A percentile compares a stretch with the other conserved stretches of the same genome.
phyloP scores from a whole-genome alignment of 2,888 invertebrate genomes.

The Brachyptera putata region DNA sequence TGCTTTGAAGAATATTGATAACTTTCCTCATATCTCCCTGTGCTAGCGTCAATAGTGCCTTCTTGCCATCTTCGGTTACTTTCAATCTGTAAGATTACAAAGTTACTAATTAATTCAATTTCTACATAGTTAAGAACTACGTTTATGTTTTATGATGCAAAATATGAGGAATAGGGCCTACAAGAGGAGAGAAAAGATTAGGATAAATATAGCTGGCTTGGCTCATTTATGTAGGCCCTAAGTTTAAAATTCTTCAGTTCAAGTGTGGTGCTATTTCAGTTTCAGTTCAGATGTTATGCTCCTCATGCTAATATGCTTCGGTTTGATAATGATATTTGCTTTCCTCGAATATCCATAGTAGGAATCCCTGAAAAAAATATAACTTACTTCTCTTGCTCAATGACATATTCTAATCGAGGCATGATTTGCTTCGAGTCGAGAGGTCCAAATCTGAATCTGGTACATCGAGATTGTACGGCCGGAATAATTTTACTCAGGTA shows the following conservation, averaged over 20 bases:
- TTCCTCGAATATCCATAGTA: too few relatives aligned
- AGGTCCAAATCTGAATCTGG: conserved; percentile 93
- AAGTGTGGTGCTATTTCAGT: too few relatives aligned
- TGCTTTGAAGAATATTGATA: conserved; percentile 93
- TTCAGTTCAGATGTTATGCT: too few relatives aligned
- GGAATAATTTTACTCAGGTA: conserved; percentile 98
- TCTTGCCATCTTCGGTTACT: conserved; percentile 81
- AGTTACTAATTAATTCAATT: neutral
- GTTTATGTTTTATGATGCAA: neutral
- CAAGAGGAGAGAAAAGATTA: too few relatives aligned
- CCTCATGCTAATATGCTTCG: too few relatives aligned
- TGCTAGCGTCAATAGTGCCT: conserved; percentile 82
- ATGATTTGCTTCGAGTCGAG: conserved; percentile 79
- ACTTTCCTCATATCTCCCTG: conserved; percentile 98
- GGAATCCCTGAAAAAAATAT: neutral
- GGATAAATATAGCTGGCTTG: too few relatives aligned
- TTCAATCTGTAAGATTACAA: conserved; percentile 48
- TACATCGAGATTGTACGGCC: conserved; percentile 96
- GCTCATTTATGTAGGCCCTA: too few relatives aligned
- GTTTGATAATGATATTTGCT: too few relatives aligned
- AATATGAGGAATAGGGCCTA: too few relatives aligned
- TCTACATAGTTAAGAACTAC: neutral
- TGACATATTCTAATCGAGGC: conserved; percentile 81
- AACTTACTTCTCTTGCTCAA: conserved; percentile 72
- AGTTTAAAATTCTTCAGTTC: too few relatives aligned